Evolutionary conservation across 2,797 vertebrate genomes (phyloP), one percentile per base, ranked within the genome.

Genomic region (Catostomus latipinnis): DNA sequence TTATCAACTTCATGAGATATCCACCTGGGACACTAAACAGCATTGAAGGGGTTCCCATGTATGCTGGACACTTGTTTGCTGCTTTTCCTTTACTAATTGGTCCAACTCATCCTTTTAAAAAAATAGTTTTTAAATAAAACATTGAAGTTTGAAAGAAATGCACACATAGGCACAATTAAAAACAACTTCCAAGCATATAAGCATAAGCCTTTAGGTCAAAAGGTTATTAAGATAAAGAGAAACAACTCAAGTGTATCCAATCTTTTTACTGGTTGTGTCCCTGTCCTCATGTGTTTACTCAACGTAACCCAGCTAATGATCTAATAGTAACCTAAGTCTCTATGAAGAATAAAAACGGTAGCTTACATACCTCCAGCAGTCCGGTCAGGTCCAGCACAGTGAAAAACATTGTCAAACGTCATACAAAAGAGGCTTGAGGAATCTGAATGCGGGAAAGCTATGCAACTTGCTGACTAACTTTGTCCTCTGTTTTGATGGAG

Each of bases 401-500:
- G 92, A 94, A 96, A 96, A 96, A 95, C 95, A 97, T 97, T 96
- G 96, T 94, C 92, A 94, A 94, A 95, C 94, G 95, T 95, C 92
- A 91, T 90, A 96, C 94, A 97, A 96, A 97, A 97, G 94, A 95
- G 92, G 94, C 94, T 95, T 92, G 96, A 96, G 96, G 96, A 96
- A 95, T 95, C 95, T 95, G 94, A 96, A 95, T 91, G 94, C 95
- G 94, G 95, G 65, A 76, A 96, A 96, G 94, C 96, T 90, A 94
- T 94, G 94, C 94, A 97, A 97, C 96, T 97, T 96, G 97, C 97
- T 97, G 96, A 98, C 96, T 97, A 99, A 98, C 97, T 99, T 98
- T 96, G 96, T 95, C 94, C 95, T 93, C 94, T 96, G 96, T 98
- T 99, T 99, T 98, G 96, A 98, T 96, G 93, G 94, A 90, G 89